Evolutionary conservation across 2,888 invertebrate genomes (phyloP), one percentile per base, ranked within the genome.

Genomic region (Scaptodrosophila latifasciaeformis): DNA sequence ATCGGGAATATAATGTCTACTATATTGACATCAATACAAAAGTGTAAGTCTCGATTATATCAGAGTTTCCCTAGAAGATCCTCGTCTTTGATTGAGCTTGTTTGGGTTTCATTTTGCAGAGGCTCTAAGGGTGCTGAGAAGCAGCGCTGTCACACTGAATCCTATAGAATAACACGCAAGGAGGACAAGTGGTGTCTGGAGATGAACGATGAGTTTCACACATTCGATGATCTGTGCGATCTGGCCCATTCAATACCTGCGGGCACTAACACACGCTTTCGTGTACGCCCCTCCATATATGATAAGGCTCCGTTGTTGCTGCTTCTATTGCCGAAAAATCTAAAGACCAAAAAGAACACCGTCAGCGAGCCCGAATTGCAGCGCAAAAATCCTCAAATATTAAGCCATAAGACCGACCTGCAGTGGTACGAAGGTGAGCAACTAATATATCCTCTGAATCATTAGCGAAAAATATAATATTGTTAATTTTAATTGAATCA

Each of bases 251-350:
- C 65, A 46, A 84, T 86, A 61, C 75, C 74, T 45, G 80, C 84
- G 7, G 75, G 81, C 40, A 76, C 78, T 2, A 65, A 65, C 6
- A 70, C 70, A 19, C 84, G 83, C 45, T 76, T 78, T 40, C 80
- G 95, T 74, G 89, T 96, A 82, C 95, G 94, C 17, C 93, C 95
- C 7, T 94, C 95, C 0, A 95, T 95, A 88, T 94, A 94, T 87
- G 96, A 86, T 59, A 84, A 84, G 70, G 81, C 86, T 15, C 84
- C 84, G 19, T 54, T 84, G 17, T 57, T 87, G 53, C 55, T 86
- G 48, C 81, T 86, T 58, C 86, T 86, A 60, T 71, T 86, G 76
- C 85, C 86, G 62, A 82, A 83, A 75, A 83, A 84, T 70, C 68
- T 85, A 49, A 81, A 82, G 72, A 81, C 82, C 60, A 86, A 85